These are phyloP conservation scores for Rhizomys pruinosus DNA, from an alignment of 2,113 vertebrate species.

Conservation along the genomic window DNA sequence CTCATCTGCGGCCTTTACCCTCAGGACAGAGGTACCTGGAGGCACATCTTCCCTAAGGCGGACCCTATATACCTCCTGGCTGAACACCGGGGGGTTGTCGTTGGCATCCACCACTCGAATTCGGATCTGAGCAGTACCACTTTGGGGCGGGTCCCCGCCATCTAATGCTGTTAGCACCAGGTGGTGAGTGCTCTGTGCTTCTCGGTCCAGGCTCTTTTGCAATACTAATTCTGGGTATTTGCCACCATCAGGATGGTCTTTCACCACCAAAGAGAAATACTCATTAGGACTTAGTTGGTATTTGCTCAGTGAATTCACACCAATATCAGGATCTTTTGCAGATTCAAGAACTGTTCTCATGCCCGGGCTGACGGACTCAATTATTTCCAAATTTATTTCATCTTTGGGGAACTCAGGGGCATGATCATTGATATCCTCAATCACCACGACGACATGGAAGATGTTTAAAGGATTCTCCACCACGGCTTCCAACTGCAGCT, in stretches of 20 bases:
- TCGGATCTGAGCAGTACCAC: conserved; percentile 72
- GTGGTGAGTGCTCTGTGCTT: conserved; percentile 71
- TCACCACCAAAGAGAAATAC: conserved; percentile 81
- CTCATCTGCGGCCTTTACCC: conserved; percentile 76
- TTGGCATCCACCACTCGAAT: conserved; percentile 82
- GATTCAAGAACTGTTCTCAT: conserved; percentile 71
- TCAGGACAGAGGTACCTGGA: conserved; percentile 68
- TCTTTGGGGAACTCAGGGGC: conserved; percentile 76
- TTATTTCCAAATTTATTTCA: conserved; percentile 78
- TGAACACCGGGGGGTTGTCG: conserved; percentile 83
- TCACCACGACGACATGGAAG: conserved; percentile 75
- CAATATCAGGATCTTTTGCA: conserved; percentile 81
- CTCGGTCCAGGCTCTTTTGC: conserved; percentile 82
- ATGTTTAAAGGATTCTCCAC: conserved; percentile 81
- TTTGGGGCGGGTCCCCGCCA: conserved; percentile 68
- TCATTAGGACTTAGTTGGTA: conserved; percentile 79
- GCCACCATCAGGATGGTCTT: conserved; percentile 69
- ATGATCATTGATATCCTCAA: conserved; percentile 84
- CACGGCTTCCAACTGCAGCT: conserved; percentile 79
- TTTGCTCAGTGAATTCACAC: conserved; percentile 80
- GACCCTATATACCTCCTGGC: conserved; percentile 73
- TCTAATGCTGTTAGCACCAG: conserved; percentile 81
- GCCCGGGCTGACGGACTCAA: conserved; percentile 75
- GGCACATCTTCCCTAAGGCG: conserved; percentile 75
- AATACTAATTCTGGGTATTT: conserved; percentile 82